A percentile compares a stretch with the other conserved stretches of the same genome.
These are phyloP conservation scores for Leptosomus discolor DNA, from an alignment of 2,113 vertebrate species.

Conservation along the genomic window DNA sequence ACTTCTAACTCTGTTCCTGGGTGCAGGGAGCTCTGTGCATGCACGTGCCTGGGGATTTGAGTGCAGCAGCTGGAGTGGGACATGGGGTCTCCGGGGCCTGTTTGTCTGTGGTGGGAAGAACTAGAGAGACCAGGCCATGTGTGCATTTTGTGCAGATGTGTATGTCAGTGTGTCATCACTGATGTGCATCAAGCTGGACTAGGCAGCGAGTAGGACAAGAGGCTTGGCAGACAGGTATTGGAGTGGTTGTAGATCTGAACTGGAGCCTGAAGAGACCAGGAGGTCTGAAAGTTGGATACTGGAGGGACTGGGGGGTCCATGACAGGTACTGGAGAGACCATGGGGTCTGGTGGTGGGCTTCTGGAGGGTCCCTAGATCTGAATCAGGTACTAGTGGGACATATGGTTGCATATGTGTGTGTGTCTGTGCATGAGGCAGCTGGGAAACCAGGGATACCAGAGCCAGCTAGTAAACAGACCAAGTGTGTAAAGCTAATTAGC, in stretches of 20 bases:
- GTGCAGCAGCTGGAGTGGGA: background rate
- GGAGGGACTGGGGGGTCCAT: background rate
- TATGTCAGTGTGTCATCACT: background rate
- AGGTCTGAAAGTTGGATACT: background rate
- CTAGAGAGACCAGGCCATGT: background rate
- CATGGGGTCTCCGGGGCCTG: background rate
- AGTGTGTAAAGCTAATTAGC: background rate
- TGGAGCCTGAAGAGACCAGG: background rate
- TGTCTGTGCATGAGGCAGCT: background rate
- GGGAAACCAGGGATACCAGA: background rate
- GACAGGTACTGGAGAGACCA: background rate
- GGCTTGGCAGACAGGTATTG: background rate
- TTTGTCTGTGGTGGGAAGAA: background rate
- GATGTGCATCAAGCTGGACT: background rate
- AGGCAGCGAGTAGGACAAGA: fast-evolving
- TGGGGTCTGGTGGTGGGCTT: background rate
- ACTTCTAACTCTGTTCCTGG: background rate
- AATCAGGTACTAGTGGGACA: background rate
- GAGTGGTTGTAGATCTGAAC: background rate
- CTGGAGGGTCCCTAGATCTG: background rate
- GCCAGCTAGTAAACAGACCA: background rate
- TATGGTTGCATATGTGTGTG: background rate
- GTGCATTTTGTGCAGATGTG: background rate
- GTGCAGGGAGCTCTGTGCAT: fast-evolving
- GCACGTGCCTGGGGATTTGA: background rate